Evolutionary conservation across 2,113 vertebrate genomes (phyloP).

Genomic region (Nesogale talazaci): DNA sequence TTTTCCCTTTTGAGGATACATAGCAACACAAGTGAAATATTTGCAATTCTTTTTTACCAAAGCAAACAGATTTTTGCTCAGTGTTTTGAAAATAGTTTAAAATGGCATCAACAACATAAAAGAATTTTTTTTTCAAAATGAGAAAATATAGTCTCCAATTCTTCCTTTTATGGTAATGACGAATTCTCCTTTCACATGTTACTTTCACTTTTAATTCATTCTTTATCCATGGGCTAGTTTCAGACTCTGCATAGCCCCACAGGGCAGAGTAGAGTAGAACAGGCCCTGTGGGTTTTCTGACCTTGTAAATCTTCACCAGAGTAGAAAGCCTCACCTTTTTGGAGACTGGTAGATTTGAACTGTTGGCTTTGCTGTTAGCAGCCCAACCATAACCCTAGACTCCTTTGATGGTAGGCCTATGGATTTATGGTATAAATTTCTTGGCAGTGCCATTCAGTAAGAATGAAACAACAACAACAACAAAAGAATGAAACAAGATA

Average conservation of each 20-base stretch:
- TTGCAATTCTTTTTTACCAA: conserved; percentile 35
- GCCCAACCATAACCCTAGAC: too few species aligned
- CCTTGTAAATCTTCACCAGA: too few species aligned
- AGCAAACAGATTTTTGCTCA: conserved; percentile 36
- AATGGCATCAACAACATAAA: neutral
- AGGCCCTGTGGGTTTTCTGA: too few species aligned
- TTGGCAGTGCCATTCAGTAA: too few species aligned
- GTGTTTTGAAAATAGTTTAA: conserved; percentile 14
- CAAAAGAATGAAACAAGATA: conserved; percentile 32
- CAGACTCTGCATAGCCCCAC: too few species aligned
- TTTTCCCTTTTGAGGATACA: conserved; percentile 39
- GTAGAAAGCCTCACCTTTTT: too few species aligned
- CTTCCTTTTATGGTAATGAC: neutral
- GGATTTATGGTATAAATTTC: neutral
- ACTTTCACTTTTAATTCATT: conserved; percentile 43
- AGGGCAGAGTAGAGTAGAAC: too few species aligned
- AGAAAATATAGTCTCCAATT: neutral
- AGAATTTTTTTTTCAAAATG: conserved; percentile 4
- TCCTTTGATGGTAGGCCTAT: too few species aligned
- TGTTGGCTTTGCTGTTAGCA: too few species aligned
- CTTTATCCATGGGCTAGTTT: neutral
- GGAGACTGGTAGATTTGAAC: too few species aligned
- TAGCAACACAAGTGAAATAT: conserved; percentile 12
- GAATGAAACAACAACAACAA: conserved; percentile 52
- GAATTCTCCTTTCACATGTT: conserved; percentile 22